These are phyloP conservation scores for Galagoides demidoff DNA, from an alignment of 2,797 vertebrate genomes.

Conservation along the genomic window DNA sequence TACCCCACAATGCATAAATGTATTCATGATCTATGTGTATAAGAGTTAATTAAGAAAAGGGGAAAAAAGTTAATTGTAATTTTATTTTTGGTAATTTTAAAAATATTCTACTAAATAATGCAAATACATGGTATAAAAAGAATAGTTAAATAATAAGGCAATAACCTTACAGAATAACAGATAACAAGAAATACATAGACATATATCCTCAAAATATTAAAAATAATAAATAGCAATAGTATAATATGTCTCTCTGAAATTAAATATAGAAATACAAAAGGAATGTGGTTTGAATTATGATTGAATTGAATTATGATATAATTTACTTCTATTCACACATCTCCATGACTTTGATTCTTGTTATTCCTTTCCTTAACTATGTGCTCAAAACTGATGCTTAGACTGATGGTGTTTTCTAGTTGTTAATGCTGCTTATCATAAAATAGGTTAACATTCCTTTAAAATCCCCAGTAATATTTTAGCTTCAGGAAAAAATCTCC, in stretches of 20 bases:
- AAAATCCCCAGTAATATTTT: neutral
- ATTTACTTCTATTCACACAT: too few relatives aligned
- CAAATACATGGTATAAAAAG: neutral
- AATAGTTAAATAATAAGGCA: neutral
- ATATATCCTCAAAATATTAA: neutral
- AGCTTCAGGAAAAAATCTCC: neutral
- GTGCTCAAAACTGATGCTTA: neutral
- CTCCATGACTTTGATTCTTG: neutral
- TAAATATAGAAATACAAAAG: neutral
- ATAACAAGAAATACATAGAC: neutral
- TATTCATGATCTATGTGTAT: too few relatives aligned
- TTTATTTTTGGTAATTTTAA: neutral
- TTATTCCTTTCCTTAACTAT: neutral
- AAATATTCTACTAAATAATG: neutral
- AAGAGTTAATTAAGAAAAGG: too few relatives aligned
- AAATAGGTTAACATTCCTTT: neutral
- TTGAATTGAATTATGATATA: too few relatives aligned
- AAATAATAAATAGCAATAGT: neutral
- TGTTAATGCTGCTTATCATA: neutral
- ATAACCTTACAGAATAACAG: too few relatives aligned
- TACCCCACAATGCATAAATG: too few relatives aligned
- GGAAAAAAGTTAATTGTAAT: too few relatives aligned
- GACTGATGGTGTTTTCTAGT: neutral
- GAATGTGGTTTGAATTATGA: neutral
- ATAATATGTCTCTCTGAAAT: neutral